phyloP scores from a whole-genome alignment of 2,888 invertebrate genomes.

The Epirrita christyi region DNA sequence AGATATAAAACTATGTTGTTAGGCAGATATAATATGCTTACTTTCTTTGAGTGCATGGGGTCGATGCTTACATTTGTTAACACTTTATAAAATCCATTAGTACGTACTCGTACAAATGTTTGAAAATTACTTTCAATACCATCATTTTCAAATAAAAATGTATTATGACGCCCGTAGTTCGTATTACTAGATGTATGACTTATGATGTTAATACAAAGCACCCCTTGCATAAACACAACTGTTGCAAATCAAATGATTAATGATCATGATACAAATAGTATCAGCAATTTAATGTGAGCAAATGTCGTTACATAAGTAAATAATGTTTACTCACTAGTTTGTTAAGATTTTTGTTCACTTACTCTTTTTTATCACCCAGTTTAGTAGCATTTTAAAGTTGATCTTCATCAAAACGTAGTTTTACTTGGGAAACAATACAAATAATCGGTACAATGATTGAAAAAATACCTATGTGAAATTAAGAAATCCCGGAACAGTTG shows the following conservation, averaged over 20 bases:
- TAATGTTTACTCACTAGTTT: not conserved
- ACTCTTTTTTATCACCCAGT: too few species aligned
- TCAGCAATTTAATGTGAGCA: not conserved
- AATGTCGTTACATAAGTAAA: not conserved
- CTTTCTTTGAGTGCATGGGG: conserved; percentile 24
- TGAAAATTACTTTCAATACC: conserved; percentile 15
- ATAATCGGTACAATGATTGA: too few species aligned
- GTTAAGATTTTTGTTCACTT: not conserved
- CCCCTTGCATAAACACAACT: conserved; percentile 23
- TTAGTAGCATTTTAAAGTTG: too few species aligned
- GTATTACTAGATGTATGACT: conserved; percentile 18
- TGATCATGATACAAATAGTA: conserved; percentile 8
- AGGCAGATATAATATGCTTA: too few species aligned
- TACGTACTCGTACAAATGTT: conserved; percentile 6
- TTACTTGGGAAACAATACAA: too few species aligned
- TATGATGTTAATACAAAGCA: conserved; percentile 20
- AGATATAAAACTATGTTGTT: too few species aligned
- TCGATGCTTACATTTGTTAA: conserved; percentile 29
- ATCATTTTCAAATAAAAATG: conserved; percentile 12
- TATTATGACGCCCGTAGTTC: conserved; percentile 17
- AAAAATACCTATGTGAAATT: too few species aligned
- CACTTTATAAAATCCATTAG: conserved; percentile 17
- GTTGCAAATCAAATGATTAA: conserved; percentile 23
- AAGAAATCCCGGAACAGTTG: not conserved
- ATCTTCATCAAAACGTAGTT: too few species aligned